These are phyloP conservation scores for Geotrupes spiniger DNA, from an alignment of 2,888 invertebrate species.

Conservation along the genomic window DNA sequence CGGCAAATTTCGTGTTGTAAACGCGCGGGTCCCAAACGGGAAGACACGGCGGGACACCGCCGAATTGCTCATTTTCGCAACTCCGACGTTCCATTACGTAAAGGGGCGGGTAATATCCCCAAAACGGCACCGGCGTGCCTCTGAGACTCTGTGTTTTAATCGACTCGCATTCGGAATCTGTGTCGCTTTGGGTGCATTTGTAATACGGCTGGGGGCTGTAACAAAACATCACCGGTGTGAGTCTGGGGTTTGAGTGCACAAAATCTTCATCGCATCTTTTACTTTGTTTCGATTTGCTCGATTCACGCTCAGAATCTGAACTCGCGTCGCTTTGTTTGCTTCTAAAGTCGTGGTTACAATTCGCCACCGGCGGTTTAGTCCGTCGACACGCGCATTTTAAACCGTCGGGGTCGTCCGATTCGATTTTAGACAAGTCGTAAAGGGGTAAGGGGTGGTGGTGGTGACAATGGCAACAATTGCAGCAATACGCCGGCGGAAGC, in stretches of 20 bases:
- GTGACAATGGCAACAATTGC: constrained; percentile 34
- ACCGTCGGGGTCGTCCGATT: constrained; percentile 8
- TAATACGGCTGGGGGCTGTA: too few species aligned
- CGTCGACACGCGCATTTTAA: too few species aligned
- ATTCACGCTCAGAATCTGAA: too few species aligned
- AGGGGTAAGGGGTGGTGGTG: constrained; percentile 20
- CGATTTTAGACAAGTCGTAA: constrained; percentile 16
- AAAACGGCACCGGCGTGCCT: constrained; percentile 12
- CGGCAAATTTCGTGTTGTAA: too few species aligned
- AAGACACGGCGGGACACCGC: too few species aligned
- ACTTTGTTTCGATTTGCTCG: too few species aligned
- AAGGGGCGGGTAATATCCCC: constrained; percentile 18
- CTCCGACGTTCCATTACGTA: constrained; percentile 10
- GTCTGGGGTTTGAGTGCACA: constrained; percentile 14
- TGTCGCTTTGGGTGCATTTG: background rate
- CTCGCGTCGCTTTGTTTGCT: too few species aligned
- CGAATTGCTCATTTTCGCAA: too few species aligned
- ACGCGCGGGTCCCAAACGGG: too few species aligned
- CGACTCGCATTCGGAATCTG: background rate
- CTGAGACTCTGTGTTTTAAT: constrained; percentile 3
- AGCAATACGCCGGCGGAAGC: constrained; percentile 36
- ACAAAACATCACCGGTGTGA: constrained; percentile 14
- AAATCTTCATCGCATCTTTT: too few species aligned
- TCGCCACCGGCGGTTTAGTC: too few species aligned
- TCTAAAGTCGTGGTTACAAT: too few species aligned